phyloP scores from a whole-genome alignment of 2,113 vertebrate genomes.

The Galemys pyrenaicus region DNA sequence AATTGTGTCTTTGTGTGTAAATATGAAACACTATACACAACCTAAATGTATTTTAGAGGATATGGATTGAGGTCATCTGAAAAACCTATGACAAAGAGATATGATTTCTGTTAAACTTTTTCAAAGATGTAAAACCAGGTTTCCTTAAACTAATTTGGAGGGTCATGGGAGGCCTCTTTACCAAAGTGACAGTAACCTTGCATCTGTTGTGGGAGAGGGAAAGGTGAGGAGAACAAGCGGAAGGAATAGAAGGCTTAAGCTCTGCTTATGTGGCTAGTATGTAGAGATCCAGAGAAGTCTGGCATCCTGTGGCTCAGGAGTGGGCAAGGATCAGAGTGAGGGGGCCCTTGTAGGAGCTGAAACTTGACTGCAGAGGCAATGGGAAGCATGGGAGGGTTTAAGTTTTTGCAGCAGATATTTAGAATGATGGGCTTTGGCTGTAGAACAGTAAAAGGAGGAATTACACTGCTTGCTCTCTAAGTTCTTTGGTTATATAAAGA shows the following conservation, averaged over 20 bases:
- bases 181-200: background rate
- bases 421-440: background rate
- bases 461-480: background rate
- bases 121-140: background rate
- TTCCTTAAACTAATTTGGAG: background rate
- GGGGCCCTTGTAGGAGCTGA: background rate
- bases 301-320: background rate
- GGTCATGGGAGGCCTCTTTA: background rate
- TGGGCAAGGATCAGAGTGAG: background rate
- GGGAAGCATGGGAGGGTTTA: background rate
- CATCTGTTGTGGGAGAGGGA: no score
- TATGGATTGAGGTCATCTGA: background rate
- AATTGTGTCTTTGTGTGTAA: background rate
- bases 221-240: background rate
- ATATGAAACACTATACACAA: background rate
- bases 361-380: background rate
- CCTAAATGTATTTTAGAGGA: background rate
- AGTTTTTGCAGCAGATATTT: background rate
- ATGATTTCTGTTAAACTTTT: background rate
- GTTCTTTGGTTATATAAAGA: background rate
- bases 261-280: background rate
- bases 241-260: background rate
- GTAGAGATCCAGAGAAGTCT: background rate
- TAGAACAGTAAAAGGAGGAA: background rate
- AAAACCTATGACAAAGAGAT: background rate